Percentiles rank a stretch among this genome's conserved stretches.
Evolutionary conservation across 2,888 invertebrate species (phyloP).

Genomic region (Apodemia mormo): DNA sequence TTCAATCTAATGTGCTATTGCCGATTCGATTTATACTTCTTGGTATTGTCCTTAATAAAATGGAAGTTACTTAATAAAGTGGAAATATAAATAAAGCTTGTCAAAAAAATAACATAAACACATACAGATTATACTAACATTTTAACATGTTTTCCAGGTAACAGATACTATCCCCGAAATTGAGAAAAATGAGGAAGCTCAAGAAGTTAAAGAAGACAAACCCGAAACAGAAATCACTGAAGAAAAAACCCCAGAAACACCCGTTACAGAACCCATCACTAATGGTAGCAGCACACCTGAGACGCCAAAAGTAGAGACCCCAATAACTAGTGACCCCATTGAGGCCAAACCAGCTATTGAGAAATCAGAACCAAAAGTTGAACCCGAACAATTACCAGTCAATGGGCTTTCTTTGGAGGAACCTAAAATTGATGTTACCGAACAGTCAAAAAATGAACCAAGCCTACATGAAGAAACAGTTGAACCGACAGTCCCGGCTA

Average conservation of each 20-base stretch:
- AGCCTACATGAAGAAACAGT: constrained; percentile 59
- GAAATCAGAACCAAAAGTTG: constrained; percentile 47
- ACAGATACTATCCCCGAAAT: constrained; percentile 63
- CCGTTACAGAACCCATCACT: constrained; percentile 73
- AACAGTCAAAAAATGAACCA: constrained; percentile 51
- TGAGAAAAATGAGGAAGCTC: constrained; percentile 53
- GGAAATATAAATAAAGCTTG: background rate
- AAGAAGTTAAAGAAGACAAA: constrained; percentile 60
- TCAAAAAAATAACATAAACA: background rate
- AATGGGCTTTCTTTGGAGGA: constrained; percentile 70
- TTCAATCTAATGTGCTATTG: background rate
- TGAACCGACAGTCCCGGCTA: constrained; percentile 62
- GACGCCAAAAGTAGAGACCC: constrained; percentile 56
- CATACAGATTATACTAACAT: constrained; percentile 2
- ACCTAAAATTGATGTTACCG: constrained; percentile 51
- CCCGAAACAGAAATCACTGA: constrained; percentile 57
- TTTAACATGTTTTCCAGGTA: constrained; percentile 53
- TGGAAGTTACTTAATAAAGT: background rate
- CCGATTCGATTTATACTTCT: too few species aligned
- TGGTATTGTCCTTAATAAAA: background rate
- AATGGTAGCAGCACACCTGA: constrained; percentile 74
- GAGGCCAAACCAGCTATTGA: constrained; percentile 46
- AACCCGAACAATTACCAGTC: constrained; percentile 66
- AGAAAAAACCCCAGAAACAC: constrained; percentile 74
- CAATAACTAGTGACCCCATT: constrained; percentile 38